Base-by-base conservation (phyloP, 1,140 invertebrate genomes). In the Psix sp. region DNA sequence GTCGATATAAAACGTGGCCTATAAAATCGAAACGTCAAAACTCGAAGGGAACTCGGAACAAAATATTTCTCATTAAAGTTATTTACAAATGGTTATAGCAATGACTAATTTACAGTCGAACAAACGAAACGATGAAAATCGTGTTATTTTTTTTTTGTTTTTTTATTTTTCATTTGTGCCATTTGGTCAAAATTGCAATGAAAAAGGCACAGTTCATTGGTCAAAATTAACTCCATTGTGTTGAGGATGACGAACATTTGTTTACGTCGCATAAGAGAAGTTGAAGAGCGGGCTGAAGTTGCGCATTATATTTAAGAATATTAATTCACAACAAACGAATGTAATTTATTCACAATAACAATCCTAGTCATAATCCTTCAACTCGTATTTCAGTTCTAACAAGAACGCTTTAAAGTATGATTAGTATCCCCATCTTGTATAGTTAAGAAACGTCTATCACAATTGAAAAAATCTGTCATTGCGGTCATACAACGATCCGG, bases 201-300 rank as follows among this genome's bases (percentile, higher is more conserved):
- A 71, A 76, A 75, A 76, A 75, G 73, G 73, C 65, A 75, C 66
- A 60, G 46, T 70, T 70, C 31, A 39, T 70, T 68, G 52, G 66
- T 75, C 52, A 10, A 75, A 73, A 52, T 51, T 20, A 73, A 57
- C 48, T 57, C 13, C 35, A 40, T 46, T 4, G 17, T 48, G 5
- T 46, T 46, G 2, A 46, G 45, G 39, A 54, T 15, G 45, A 35
- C n/a, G 29, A 33, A 56, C 43, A 6, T 33, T 65, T 39, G 16
- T 21, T 29, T 29, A 45, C 11, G 33, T 45, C 13, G 20, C 17
- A 63, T 60, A 73, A n/a, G 38, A 60, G 56, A 26, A 49, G 16
- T 57, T 15, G 15, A 17, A 63, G 17, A 46, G 33, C 7, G n/a
- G 26, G 35, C 31, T 60, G 46, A 52, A 65, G 51, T 65, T 21